Evolutionary conservation across 2,888 invertebrate species (phyloP), one percentile per base, ranked within the genome.

Genomic region (Ichneumoninae sp.): DNA sequence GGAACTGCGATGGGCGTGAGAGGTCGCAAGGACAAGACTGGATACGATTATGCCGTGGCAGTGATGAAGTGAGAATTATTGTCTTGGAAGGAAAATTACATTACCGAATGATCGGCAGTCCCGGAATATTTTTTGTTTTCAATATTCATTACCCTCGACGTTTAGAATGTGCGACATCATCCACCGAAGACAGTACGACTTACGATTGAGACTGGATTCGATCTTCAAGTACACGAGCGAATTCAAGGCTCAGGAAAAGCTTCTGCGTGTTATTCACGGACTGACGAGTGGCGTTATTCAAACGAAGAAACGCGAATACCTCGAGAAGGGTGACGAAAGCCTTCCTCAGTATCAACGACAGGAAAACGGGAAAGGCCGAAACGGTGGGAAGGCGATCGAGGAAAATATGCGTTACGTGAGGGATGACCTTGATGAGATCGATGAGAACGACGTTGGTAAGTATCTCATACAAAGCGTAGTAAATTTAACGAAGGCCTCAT

Each of bases 1-100:
- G 95, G 95, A 92, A 95, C 95, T 44, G 95, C 95, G 0, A 95
- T 95, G 95, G 95, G 95, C 13, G 93, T 95, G 5, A 94, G 92
- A 71, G 92, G 92, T 16, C 91, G 94, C 1, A 94, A 94, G 80
- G 93, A 94, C 76, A 94, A 94, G 75, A 94, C 93, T 83, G 95
- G 95, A 77, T 94, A 93, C 80, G 94, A 95, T 68, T 95, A 95
- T 84, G 95, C 95, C 0, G 93, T 94, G 90, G 95, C 95, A 62
- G 95, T 95, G 1, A 95, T 95, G 95, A 94, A 95, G 95, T 95
- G 90, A 93, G 93, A 68, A 76, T 54, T 8, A 50, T 69, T 16
- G 19, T 19, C 6, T 26, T 52, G 19, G 5, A 52, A 10, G 30
- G 7, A 22, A 19, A 80, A 22, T 74, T 52, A 5, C 3, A 30